These are phyloP conservation scores for Epistrophe grossulariae DNA, from an alignment of 2,888 invertebrate species.

Conservation along the genomic window DNA sequence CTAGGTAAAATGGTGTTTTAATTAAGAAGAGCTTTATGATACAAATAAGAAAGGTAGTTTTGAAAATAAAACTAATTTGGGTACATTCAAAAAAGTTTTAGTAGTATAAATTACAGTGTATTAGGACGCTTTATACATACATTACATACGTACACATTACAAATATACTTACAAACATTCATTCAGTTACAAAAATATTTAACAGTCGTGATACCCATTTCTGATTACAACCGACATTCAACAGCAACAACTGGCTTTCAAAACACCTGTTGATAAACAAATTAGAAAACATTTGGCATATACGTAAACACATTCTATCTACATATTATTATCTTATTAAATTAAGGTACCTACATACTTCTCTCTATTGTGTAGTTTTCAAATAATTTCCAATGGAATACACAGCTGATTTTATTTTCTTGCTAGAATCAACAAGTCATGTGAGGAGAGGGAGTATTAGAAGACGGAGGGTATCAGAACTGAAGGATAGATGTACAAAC, in stretches of 20 bases:
- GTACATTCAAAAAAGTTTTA: neutral
- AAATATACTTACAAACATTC: too few relatives aligned
- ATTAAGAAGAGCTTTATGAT: constrained; percentile 21
- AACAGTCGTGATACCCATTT: neutral
- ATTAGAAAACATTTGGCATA: constrained; percentile 76
- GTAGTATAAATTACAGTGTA: neutral
- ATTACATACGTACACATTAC: too few relatives aligned
- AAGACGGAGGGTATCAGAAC: constrained; percentile 47
- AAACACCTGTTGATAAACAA: constrained; percentile 77
- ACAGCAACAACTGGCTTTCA: constrained; percentile 35
- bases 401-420: constrained; percentile 17
- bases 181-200: neutral
- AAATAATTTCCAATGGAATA: constrained; percentile 39
- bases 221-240: constrained; percentile 34
- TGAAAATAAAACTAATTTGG: neutral
- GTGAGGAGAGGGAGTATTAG: neutral
- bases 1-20: constrained; percentile 30
- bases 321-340: neutral
- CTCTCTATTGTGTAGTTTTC: constrained; percentile 16
- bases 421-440: constrained; percentile 62
- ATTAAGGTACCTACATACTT: neutral
- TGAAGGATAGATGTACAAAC: constrained; percentile 38
- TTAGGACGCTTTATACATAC: neutral
- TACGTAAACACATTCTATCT: constrained; percentile 1
- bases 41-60: neutral